Percentiles rank a stretch among this genome's conserved stretches.
Evolutionary conservation across 2,113 vertebrate species (phyloP).

Genomic region (Malurus elegans): DNA sequence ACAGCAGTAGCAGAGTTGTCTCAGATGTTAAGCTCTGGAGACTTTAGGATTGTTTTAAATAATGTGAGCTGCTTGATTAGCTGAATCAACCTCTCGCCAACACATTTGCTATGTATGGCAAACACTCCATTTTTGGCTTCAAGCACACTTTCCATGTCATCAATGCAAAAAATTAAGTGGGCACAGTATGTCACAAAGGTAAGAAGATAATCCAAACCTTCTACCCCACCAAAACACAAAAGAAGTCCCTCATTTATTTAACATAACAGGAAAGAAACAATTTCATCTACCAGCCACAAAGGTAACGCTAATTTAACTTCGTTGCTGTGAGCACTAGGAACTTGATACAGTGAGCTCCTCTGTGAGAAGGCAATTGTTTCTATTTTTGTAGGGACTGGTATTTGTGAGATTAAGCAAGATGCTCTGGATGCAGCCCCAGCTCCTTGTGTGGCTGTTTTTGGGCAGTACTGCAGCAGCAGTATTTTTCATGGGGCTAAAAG

Average conservation of each 20-base stretch:
- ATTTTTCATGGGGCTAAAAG: neutral
- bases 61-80: neutral
- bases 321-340: neutral
- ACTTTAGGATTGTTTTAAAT: neutral
- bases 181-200: neutral
- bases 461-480: neutral
- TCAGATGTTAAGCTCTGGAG: neutral
- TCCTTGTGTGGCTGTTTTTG: neutral
- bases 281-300: neutral
- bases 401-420: neutral
- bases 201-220: neutral
- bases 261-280: neutral
- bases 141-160: neutral
- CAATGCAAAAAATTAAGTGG: neutral
- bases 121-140: neutral
- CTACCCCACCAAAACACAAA: neutral
- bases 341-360: conserved; percentile 3
- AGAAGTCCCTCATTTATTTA: neutral
- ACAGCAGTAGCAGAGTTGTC: neutral
- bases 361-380: conserved; percentile 33
- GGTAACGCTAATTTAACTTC: neutral
- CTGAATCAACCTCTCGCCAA: neutral
- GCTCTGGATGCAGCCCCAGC: neutral
- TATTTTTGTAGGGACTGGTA: conserved; percentile 28
- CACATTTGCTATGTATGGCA: neutral